These are phyloP conservation scores for Parotia lawesii DNA, from an alignment of 2,113 vertebrate species.

Conservation along the genomic window DNA sequence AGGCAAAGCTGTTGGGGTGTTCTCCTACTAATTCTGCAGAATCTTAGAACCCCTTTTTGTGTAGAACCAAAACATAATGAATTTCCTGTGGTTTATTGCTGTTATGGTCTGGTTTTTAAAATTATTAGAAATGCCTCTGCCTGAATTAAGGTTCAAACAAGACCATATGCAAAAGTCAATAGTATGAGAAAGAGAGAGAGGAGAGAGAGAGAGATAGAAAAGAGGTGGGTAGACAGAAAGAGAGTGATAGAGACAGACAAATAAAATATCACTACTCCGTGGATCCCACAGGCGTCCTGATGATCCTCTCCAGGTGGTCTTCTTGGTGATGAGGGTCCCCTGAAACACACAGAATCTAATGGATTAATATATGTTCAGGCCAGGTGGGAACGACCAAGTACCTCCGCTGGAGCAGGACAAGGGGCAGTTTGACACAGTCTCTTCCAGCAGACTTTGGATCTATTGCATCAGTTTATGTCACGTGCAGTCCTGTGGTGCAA, in stretches of 20 bases:
- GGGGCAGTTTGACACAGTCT: neutral
- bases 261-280: neutral
- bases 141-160: neutral
- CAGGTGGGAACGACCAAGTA: neutral
- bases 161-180: neutral
- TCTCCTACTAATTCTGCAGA: neutral
- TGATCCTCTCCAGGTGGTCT: neutral
- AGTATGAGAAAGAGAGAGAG: neutral
- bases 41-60: neutral
- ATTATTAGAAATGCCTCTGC: neutral
- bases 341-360: neutral
- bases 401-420: fast-evolving
- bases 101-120: neutral
- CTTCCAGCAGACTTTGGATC: no score
- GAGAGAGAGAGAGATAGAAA: neutral
- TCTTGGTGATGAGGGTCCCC: neutral
- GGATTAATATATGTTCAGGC: no score
- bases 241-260: no score
- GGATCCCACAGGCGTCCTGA: fast-evolving
- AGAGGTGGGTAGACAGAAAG: neutral
- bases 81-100: neutral
- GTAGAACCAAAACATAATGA: neutral
- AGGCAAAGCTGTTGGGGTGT: neutral
- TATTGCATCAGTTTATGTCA: no score
- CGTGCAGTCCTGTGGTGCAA: no score